A percentile compares a stretch with the other conserved stretches of the same genome.
These are phyloP conservation scores for Miichthys miiuy DNA, from an alignment of 2,797 vertebrate species.

Conservation along the genomic window DNA sequence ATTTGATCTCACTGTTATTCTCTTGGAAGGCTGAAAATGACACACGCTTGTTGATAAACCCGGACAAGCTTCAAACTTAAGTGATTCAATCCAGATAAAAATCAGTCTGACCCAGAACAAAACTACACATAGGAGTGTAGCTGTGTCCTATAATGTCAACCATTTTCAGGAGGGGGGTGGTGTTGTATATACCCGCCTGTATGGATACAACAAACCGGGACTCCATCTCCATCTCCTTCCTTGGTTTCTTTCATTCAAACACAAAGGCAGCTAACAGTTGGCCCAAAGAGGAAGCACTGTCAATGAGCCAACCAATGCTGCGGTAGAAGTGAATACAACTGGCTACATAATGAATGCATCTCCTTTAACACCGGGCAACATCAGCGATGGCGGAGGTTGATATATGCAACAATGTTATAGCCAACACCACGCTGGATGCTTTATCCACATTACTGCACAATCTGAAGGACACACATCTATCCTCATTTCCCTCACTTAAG, in stretches of 20 bases:
- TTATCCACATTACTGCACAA: background rate
- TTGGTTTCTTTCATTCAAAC: constrained; percentile 17
- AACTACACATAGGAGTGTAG: background rate
- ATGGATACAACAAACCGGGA: constrained; percentile 8
- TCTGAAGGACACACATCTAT: background rate
- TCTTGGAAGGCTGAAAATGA: background rate
- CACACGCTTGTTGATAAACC: background rate
- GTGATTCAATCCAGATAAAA: background rate
- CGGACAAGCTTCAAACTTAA: background rate
- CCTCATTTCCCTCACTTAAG: background rate
- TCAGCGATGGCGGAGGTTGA: constrained; percentile 12
- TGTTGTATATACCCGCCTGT: background rate
- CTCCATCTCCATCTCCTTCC: background rate
- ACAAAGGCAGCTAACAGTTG: constrained; percentile 27
- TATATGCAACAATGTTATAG: background rate
- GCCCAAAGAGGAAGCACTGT: constrained; percentile 11
- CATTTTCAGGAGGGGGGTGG: background rate
- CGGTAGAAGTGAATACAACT: constrained; percentile 32
- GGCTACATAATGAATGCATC: constrained; percentile 28
- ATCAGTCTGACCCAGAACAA: constrained; percentile 1
- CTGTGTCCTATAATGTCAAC: background rate
- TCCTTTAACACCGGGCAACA: constrained; percentile 9
- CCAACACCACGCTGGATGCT: background rate
- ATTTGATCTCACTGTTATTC: background rate
- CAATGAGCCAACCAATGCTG: constrained; percentile 17